A percentile compares a stretch with the other conserved stretches of the same genome.
Conservation (phyloP, 2,888 invertebrate species). For the Drosophila quinaria region DNA sequence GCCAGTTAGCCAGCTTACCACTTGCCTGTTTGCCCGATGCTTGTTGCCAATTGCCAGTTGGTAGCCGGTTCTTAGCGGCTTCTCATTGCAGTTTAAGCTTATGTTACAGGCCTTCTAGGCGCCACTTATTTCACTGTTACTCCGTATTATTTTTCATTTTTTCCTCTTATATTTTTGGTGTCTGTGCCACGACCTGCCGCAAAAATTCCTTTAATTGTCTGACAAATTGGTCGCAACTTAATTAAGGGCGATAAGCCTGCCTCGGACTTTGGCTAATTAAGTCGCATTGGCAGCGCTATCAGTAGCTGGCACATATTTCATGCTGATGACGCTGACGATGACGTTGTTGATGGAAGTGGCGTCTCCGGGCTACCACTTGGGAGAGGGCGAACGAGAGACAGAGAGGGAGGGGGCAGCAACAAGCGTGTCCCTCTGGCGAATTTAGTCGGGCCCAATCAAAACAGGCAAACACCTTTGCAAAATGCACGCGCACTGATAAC, state of each 20-base stretch:
- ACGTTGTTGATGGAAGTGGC: conserved; percentile 40
- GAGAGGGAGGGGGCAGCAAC: background rate
- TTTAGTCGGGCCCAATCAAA: conserved; percentile 60
- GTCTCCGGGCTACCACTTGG: conserved; percentile 41
- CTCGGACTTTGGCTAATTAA: conserved; percentile 63
- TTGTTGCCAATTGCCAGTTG: conserved; percentile 12
- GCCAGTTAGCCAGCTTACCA: conserved; percentile 25
- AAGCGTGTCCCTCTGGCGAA: conserved; percentile 39
- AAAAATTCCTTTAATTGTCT: conserved; percentile 73
- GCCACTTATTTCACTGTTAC: conserved; percentile 49
- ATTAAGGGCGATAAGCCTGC: conserved; percentile 72
- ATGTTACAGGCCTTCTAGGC: conserved; percentile 54
- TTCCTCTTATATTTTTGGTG: conserved; percentile 19
- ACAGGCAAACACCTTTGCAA: conserved; percentile 83
- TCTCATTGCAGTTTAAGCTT: conserved; percentile 35
- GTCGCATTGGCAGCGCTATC: conserved; percentile 72
- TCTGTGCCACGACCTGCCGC: conserved; percentile 62
- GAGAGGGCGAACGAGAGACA: background rate
- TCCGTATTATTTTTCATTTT: conserved; percentile 30
- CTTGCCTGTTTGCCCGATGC: conserved; percentile 15
- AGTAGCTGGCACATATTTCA: conserved; percentile 74
- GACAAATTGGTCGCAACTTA: conserved; percentile 82
- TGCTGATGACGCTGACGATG: conserved; percentile 46
- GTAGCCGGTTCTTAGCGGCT: conserved; percentile 54
- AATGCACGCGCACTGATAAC: conserved; percentile 83